Conservation (phyloP, 1,140 invertebrate species). For the Drosophila prosaltans region DNA sequence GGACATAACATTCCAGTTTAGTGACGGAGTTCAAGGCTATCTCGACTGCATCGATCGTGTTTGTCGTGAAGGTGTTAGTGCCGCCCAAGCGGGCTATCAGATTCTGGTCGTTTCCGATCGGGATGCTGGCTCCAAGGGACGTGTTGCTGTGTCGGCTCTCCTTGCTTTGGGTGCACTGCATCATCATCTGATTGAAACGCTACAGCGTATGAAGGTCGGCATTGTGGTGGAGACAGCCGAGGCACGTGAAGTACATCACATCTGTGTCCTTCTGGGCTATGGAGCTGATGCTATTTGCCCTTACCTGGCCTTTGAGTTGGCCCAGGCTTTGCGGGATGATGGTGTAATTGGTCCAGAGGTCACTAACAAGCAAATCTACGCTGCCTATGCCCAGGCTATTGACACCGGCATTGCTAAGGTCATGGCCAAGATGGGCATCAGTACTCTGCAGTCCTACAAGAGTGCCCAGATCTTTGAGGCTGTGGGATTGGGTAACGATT, state of each 20-base stretch:
- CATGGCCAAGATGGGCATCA: conserved; percentile 99
- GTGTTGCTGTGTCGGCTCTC: conserved; percentile 92
- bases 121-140: conserved; percentile 86
- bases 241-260: conserved; percentile 97
- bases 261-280: conserved; percentile 97
- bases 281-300: conserved; percentile 99
- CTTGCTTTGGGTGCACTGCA: conserved; percentile 96
- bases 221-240: conserved; percentile 97
- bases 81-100: conserved; percentile 92
- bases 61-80: conserved; percentile 91
- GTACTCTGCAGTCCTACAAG: conserved; percentile 99
- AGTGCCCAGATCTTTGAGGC: conserved; percentile 99
- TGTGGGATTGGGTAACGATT: conserved; percentile 95
- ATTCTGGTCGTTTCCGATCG: conserved; percentile 95
- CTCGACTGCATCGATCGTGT: conserved; percentile 91
- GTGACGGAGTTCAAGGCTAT: conserved; percentile 89
- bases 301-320: conserved; percentile 97
- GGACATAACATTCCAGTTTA: conserved; percentile 93
- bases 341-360: conserved; percentile 90
- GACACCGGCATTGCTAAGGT: conserved; percentile 92
- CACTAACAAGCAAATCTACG: conserved; percentile 93
- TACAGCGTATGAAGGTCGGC: conserved; percentile 98
- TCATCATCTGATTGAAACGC: conserved; percentile 96
- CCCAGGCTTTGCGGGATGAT: conserved; percentile 91
- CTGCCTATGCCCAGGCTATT: conserved; percentile 85